Evolutionary conservation across 2,888 invertebrate species (phyloP), one percentile per base, ranked within the genome.

Genomic region (Cataglyphis rosenhaueri): DNA sequence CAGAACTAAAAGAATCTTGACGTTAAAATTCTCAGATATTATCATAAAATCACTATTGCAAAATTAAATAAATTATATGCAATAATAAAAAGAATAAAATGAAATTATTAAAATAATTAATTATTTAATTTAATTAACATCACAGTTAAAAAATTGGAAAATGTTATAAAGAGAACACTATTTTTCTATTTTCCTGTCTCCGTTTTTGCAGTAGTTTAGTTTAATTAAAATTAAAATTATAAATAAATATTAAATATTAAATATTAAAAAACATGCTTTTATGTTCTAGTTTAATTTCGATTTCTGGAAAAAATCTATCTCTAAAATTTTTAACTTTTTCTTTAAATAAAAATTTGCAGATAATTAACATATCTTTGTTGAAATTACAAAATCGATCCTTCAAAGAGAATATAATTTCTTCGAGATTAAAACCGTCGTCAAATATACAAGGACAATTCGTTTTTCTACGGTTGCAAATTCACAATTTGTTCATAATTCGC

Each of bases 231-330:
- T 29, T 29, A 29, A 29, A 29, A 29, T 29, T 29, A 29, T 29
- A 29, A 2, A 29, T 29, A 29, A 29, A 2, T 29, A 29, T 29
- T 29, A 29, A 29, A 2, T 29, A 29, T 29, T 29, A 29, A 29
- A 29, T 29, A 29, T 29, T 29, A 55, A 70, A 70, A 55, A 35
- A 70, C 21, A 8, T 52, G n/a, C n/a, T n/a, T 35, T 68, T 35
- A 21, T 6, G 5, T 15, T 55, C 21, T 52, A 15, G 15, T 52
- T 12, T 52, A 52, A 70, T 70, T 55, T 35, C 9, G 55, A 52
- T 48, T 66, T 15, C 18, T 1, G 6, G 21, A 44, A 48, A 35
- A 15, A n/a, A 21, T n/a, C 8, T 9, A 21, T 15, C 5, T 55
- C 21, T 15, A 70, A 70, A 15, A 15, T 4, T 18, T 21, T 35